phyloP scores from a whole-genome alignment of 2,113 vertebrate species.

The Thamnophis sirtalis region DNA sequence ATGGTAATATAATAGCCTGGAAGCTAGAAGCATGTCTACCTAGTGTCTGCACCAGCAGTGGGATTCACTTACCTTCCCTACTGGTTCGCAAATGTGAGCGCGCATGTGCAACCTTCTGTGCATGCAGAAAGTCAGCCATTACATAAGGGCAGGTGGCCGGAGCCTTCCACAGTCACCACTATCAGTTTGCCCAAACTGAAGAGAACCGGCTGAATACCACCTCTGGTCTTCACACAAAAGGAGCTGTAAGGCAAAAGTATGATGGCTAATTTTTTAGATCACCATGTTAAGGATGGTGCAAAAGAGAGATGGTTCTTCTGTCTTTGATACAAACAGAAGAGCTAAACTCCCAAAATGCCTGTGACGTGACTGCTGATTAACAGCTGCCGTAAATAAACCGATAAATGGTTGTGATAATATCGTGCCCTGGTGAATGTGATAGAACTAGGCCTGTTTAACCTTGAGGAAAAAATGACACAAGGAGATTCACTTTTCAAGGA shows the following conservation, averaged over 20 bases:
- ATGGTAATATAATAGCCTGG: slow-evolving; percentile 2
- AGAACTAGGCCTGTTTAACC: background rate
- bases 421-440: background rate
- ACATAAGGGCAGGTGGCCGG: too few relatives aligned
- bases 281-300: background rate
- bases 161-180: too few relatives aligned
- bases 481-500: too few relatives aligned
- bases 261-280: slow-evolving; percentile 39
- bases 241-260: slow-evolving; percentile 20
- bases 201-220: too few relatives aligned
- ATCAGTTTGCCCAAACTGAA: too few relatives aligned
- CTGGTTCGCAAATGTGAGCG: too few relatives aligned
- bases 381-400: background rate
- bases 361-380: background rate
- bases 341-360: slow-evolving; percentile 19
- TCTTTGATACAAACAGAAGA: slow-evolving; percentile 41
- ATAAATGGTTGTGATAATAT: background rate
- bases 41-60: background rate
- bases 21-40: slow-evolving; percentile 27
- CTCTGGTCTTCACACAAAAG: background rate
- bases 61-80: too few relatives aligned
- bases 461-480: background rate
- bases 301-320: slow-evolving; percentile 7
- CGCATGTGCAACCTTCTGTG: too few relatives aligned
- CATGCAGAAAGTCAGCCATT: too few relatives aligned